Evolutionary conservation across 2,888 invertebrate species (phyloP).

Genomic region (Troides helena): DNA sequence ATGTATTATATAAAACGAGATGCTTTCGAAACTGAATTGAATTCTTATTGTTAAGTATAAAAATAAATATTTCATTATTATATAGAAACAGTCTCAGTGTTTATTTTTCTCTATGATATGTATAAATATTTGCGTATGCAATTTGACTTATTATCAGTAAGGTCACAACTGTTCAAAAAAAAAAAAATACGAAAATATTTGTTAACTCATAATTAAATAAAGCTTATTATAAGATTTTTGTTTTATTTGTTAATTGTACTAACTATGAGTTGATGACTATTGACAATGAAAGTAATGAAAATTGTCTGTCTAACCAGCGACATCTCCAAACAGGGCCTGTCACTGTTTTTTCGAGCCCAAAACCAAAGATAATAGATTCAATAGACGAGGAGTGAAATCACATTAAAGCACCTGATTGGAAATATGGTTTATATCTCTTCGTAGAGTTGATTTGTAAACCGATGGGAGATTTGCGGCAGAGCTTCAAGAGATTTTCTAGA

Average conservation of each 20-base stretch:
- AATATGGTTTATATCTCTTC: no score
- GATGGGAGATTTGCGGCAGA: no score
- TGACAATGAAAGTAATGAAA: no score
- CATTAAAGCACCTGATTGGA: no score
- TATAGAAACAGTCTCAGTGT: conserved; percentile 78
- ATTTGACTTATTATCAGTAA: conserved; percentile 78
- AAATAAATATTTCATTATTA: conserved; percentile 72
- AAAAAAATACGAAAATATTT: conserved; percentile 71
- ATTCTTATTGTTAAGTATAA: conserved; percentile 78
- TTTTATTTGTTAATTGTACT: conserved; percentile 55
- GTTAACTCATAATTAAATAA: conserved; percentile 81
- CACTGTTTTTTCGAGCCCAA: no score
- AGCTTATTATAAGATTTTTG: conserved; percentile 79
- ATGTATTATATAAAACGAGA: conserved; percentile 74
- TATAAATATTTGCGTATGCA: conserved; percentile 68
- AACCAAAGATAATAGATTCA: no score
- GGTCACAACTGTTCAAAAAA: conserved; percentile 77
- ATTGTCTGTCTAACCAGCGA: no score
- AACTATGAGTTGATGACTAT: no score
- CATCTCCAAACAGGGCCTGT: no score
- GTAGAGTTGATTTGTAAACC: no score
- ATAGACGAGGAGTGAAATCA: no score
- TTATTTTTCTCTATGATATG: conserved; percentile 73
- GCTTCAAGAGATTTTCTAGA: no score
- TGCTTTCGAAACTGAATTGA: conserved; percentile 78